Evolutionary conservation across 2,888 invertebrate genomes (phyloP).

Genomic region (Ephialtes manifestator): DNA sequence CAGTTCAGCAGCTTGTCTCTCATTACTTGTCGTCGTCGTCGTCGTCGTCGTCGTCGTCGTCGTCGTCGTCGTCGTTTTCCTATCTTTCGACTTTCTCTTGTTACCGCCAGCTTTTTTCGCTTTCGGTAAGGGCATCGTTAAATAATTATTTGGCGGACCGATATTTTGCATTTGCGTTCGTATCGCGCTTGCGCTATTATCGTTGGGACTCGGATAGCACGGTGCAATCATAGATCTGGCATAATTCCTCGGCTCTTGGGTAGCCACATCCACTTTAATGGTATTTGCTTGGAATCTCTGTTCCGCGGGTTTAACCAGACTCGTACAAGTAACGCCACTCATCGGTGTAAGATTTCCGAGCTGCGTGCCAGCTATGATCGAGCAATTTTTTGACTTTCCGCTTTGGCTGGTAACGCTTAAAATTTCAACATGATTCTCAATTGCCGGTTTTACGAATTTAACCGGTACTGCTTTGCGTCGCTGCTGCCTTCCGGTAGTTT

Average conservation of each 20-base stretch:
- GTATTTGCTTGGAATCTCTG: conserved; percentile 33
- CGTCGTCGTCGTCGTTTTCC: conserved; percentile 5
- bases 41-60: conserved; percentile 10
- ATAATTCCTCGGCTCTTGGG: conserved; percentile 22
- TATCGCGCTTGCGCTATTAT: conserved; percentile 52
- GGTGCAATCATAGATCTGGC: conserved; percentile 3
- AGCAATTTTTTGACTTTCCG: conserved; percentile 58
- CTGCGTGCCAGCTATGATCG: conserved; percentile 65
- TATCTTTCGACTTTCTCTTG: conserved; percentile 48
- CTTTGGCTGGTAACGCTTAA: not conserved
- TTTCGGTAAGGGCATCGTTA: conserved; percentile 37
- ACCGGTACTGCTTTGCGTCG: conserved; percentile 68
- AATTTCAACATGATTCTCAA: conserved; percentile 21
- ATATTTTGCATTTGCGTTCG: conserved; percentile 60
- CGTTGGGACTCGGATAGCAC: conserved; percentile 23
- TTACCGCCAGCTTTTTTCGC: conserved; percentile 39
- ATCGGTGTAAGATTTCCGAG: conserved; percentile 57
- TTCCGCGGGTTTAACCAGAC: not conserved
- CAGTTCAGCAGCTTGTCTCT: conserved; percentile 43
- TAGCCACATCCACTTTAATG: conserved; percentile 39
- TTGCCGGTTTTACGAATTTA: conserved; percentile 58
- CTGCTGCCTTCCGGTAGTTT: conserved; percentile 56
- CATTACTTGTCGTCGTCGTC: not conserved
- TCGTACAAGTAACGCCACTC: conserved; percentile 24
- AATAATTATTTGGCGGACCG: conserved; percentile 50